Evolutionary conservation across 2,113 vertebrate genomes (phyloP), one percentile per base, ranked within the genome.

Genomic region (Chaetodon auriga): DNA sequence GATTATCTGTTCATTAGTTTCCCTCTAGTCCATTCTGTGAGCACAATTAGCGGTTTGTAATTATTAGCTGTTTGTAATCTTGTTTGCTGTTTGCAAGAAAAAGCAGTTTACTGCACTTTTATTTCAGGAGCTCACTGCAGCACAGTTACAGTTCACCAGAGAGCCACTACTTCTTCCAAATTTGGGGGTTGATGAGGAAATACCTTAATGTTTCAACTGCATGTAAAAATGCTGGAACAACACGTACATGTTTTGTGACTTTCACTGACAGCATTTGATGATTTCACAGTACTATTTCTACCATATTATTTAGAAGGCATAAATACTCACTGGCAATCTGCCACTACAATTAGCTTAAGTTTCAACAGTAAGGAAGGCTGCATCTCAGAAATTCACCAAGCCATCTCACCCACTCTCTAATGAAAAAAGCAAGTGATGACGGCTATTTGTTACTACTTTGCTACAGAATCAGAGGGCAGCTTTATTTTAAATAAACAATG

Each of bases 1-100:
- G 62, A 75, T 86, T 80, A 76, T 89, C 68, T 78, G 81, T 81
- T 81, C 69, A 73, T 85, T 85, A 75, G 41, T 74, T 62, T 73
- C 15, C 45, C 36, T 89, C 62, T 66, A 41, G 38, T 72, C 38
- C 55, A 19, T 66, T 74, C 58, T 73, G 54, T 68, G 68, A 60
- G 36, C 45, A n/a, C 70, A 68, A 83, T 88, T 73, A 78, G 63
- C 68, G 25, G 45, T 57, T 68, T 78, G 61, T 72, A 68, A 81
- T 86, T 86, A 43, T 81, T 64, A 5, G 51, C 30, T 46, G 10
- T 58, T 57, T 49, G 68, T 72, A 36, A 51, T 71, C 57, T 48
- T 72, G 72, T 66, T 54, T 66, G 53, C 15, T 30, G 2, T 30
- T 30, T 30, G 30, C 30, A 30, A 30, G 30, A 30, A 30, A 30